Base-by-base conservation (phyloP, 2,888 invertebrate genomes). In the Blastobasis lacticolella region DNA sequence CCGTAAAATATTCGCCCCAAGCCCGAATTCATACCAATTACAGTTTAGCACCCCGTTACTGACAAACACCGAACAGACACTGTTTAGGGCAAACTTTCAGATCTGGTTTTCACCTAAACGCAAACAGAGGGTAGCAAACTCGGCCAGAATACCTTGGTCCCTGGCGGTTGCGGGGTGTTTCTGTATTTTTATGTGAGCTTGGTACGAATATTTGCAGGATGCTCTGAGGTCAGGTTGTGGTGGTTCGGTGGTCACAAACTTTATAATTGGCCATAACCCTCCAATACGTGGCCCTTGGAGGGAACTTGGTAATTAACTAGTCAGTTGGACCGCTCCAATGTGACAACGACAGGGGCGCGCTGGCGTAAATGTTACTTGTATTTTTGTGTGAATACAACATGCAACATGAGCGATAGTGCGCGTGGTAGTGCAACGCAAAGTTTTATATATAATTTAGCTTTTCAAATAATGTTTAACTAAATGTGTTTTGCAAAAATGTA, bases 221-320 rank as follows among this genome's bases (percentile, higher is more conserved):
- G 23, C 23, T 23, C 38, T 49, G 50, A 57, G 75, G 49, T 73
- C 76, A 61, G 8, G 37, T 44, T 42, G 57, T 52, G 62, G 49
- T 77, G 77, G 82, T 62, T 55, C 53, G 61, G 53, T 62, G 60
- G 63, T 62, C 64, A 67, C 72, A 78, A 86, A 86, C 78, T 85
- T 85, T 85, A 81, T 86, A 86, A 85, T 85, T 86, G 84, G 82
- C 75, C 75, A 74, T 78, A 75, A 72, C 80, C 75, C 77, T 70
- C 74, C 67, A 65, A 80, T 78, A 75, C 69, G 71, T 71, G 73
- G 71, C 67, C 75, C 71, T 74, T 65, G 69, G 63, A 55, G 56
- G 68, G 69, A 68, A 66, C 61, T 60, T 53, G 59, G 75, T 84
- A 81, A 84, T 85, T 85, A 83, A 82, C 79, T 71, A 69, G 69